Conservation (phyloP, 2,797 vertebrate species). For the Cyprinella venusta region DNA sequence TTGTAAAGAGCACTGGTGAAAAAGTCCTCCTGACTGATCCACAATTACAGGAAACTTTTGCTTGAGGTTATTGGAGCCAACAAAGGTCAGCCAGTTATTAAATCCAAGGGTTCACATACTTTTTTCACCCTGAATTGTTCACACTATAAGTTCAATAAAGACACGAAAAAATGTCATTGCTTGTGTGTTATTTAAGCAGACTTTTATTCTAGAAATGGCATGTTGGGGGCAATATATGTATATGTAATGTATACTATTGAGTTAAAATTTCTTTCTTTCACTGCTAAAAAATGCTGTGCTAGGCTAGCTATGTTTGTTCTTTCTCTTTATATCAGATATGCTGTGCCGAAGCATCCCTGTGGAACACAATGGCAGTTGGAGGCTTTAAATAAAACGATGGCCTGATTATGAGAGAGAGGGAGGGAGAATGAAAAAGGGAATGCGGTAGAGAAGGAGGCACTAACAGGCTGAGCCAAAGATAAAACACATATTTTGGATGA, state of each 20-base stretch:
- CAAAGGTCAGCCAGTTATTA: constrained; percentile 22
- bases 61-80: constrained; percentile 6
- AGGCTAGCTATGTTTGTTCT: constrained; percentile 60
- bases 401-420: constrained; percentile 73
- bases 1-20: neutral
- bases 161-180: neutral
- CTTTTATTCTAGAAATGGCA: neutral
- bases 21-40: constrained; percentile 4
- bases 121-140: neutral
- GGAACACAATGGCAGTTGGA: constrained; percentile 73
- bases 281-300: constrained; percentile 21
- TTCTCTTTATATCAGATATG: constrained; percentile 68
- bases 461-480: constrained; percentile 9
- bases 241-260: neutral
- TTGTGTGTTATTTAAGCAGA: neutral
- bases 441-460: constrained; percentile 31
- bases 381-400: constrained; percentile 82
- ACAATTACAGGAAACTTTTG: constrained; percentile 10
- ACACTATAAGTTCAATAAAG: neutral
- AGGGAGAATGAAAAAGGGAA: constrained; percentile 17
- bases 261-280: neutral
- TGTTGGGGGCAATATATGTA: neutral
- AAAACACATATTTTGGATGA: constrained; percentile 9
- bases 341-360: constrained; percentile 70
- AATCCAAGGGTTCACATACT: constrained; percentile 10